Base-by-base conservation (phyloP, 64 coral and sea anemone species). In the Anthopleura sola region DNA sequence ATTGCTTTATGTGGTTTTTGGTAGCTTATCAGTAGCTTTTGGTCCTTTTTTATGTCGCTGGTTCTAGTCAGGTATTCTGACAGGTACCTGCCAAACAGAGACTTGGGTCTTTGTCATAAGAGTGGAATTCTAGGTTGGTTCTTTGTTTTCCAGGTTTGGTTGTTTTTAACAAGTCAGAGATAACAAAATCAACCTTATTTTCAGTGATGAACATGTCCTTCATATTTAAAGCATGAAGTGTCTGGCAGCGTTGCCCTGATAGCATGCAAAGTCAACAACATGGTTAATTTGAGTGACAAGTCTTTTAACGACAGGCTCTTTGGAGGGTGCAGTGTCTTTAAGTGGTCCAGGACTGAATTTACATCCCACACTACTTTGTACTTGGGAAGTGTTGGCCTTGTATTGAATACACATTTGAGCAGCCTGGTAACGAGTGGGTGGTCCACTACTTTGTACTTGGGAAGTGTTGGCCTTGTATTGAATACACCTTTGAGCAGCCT, bases 91-190 rank as follows among this genome's bases (percentile, higher is more conserved):
- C 87, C 57, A 68, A 78, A 82, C 87, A 88, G 44, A 82, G 15
- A 13, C 56, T 32, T 81, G 87, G 87, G 76, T 88, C 53, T 82
- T 68, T 78, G 44, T 88, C 18, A 44, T 62, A 88, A 1, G 78
- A 82, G 23, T 56, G 37, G 81, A 88, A 82, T 82, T 88, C 87
- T 88, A 88, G 26, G 78, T 88, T 88, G 81, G 78, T 82, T 56
- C 13, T 40, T 46, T 82, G 29, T 68, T 88, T 88, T 6, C 87
- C 51, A 24, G 77, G 53, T 64, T 81, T 81, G 24, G 76, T 19
- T 3, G 76, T 88, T 81, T 88, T 88, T 26, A 88, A 81, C 14
- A 88, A 88, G 12, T 81, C 76, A 88, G 56, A 64, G 10, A 81
- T 56, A 80, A 81, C 48, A 75, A 75, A 75, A 36, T 26, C 16